Conservation (phyloP, 2,113 vertebrate species). For the Bostrychus sinensis region DNA sequence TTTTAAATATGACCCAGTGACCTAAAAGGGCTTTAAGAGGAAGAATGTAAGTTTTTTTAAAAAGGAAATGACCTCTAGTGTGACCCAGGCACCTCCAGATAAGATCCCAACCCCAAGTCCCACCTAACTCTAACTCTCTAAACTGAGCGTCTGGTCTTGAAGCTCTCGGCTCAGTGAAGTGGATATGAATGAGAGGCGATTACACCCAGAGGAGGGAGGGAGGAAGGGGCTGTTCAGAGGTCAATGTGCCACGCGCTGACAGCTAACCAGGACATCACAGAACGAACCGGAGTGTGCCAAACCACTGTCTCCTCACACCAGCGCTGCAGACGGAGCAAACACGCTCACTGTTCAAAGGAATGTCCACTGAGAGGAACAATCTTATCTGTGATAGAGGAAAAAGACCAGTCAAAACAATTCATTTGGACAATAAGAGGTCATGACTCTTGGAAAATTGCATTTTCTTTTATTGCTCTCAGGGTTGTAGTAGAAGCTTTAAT, state of each 20-base stretch:
- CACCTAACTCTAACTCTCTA: no score
- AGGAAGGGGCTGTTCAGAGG: not conserved
- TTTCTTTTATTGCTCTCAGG: no score
- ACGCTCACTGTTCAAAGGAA: not conserved
- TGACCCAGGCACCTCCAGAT: no score
- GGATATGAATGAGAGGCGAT: conserved; percentile 14
- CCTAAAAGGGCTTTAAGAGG: no score
- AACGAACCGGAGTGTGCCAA: conserved; percentile 42
- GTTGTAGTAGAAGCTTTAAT: no score
- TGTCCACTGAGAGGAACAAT: not conserved
- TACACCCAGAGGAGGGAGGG: not conserved
- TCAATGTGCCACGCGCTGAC: conserved; percentile 39
- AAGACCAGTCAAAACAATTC: not conserved
- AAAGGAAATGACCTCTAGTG: no score
- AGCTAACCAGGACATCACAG: conserved; percentile 31
- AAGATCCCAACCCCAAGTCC: no score
- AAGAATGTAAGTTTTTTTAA: no score
- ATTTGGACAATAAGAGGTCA: not conserved
- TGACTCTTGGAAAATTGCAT: not conserved
- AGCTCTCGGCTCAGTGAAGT: conserved; percentile 13
- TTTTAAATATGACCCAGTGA: no score
- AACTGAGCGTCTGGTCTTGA: not conserved
- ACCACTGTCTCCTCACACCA: conserved; percentile 61
- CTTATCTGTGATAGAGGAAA: conserved; percentile 6
- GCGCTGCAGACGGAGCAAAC: conserved; percentile 25